phyloP scores from a whole-genome alignment of 2,797 vertebrate genomes.

The Mionectes olivaceus region DNA sequence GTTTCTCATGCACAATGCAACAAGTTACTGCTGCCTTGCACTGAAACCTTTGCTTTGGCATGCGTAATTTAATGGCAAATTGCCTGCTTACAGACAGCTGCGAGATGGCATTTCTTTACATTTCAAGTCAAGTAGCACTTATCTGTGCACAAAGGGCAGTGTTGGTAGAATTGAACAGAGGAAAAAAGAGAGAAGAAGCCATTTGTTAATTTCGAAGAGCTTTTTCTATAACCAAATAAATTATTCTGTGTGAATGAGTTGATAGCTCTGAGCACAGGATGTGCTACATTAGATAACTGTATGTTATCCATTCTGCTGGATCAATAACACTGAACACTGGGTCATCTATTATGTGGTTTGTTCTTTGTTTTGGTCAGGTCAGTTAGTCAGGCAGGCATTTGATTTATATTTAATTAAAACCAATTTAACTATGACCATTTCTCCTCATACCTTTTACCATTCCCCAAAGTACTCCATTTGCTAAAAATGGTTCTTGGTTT shows the following conservation, averaged over 20 bases:
- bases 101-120: not conserved
- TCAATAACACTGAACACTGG: not conserved
- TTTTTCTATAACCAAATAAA: not conserved
- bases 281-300: not conserved
- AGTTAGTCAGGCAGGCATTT: not conserved
- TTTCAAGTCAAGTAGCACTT: conserved; percentile 50
- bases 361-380: not conserved
- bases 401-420: not conserved
- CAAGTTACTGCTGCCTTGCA: not conserved
- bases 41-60: not conserved
- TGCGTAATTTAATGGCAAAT: not conserved
- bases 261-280: not conserved
- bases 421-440: not conserved
- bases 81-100: conserved; percentile 36
- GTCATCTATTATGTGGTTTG: not conserved
- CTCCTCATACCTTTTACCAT: not conserved
- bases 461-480: not conserved
- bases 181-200: not conserved
- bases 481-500: not conserved
- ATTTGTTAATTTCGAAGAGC: not conserved
- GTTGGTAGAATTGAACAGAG: not conserved
- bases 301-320: not conserved
- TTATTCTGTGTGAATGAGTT: not conserved
- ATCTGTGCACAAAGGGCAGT: not conserved
- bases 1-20: not conserved